Evolutionary conservation across 2,888 invertebrate species (phyloP), one percentile per base, ranked within the genome.

Genomic region (Pristionchus fissidentatus): DNA sequence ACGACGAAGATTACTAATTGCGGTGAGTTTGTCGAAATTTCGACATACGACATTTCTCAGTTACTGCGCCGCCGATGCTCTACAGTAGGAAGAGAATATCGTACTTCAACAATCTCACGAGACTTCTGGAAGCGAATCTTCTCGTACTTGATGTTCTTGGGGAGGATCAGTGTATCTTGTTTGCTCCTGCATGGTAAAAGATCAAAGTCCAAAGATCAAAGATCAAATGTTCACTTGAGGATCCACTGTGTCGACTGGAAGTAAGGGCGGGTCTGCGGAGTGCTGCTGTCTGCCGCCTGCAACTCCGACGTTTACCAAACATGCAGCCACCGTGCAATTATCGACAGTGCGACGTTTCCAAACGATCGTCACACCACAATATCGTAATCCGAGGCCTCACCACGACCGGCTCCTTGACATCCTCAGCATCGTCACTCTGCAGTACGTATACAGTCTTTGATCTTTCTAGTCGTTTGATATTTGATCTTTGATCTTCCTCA

Each of bases 181-280:
- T n/a, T n/a, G n/a, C n/a, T n/a, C n/a, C n/a, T n/a, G n/a, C n/a
- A n/a, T n/a, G n/a, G n/a, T n/a, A n/a, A n/a, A n/a, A n/a, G n/a
- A n/a, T n/a, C n/a, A n/a, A n/a, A n/a, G 38, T 38, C 19, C 70
- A 70, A 38, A 70, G 26, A 70, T 70, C 70, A 70, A 70, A 70
- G 62, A 70, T 70, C 41, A 41, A 38, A 38, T 38, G 3, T 3
- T 8, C 43, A 70, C 70, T 41, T 35, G 22, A 43, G 70, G 15
- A 70, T 62, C 15, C 29, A 10, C 32, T 29, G 4, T 2, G 22
- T n/a, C 29, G 1, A n/a, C 15, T 62, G 35, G 60, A 62, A 62
- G 15, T 3, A 62, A 15, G 60, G 60, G 1, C 60, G 35, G 8
- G 60, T 29, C 60, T 62, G 60, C 32, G 66, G 66, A n/a, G n/a